phyloP scores from a whole-genome alignment of 1,140 invertebrate species.

The Geopemphigus sp. region DNA sequence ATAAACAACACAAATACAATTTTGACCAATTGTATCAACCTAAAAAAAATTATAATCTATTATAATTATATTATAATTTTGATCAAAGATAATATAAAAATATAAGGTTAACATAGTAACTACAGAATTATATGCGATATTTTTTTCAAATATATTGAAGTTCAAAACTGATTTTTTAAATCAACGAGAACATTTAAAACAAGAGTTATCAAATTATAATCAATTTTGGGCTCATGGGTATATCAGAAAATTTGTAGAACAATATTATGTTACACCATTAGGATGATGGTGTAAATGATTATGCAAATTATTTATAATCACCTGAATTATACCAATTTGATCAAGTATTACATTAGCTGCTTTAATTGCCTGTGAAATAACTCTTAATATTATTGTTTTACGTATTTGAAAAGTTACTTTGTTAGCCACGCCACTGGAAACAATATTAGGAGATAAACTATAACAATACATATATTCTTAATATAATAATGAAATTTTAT shows the following conservation, averaged over 20 bases:
- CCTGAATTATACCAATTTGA: conserved; percentile 24
- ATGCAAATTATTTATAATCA: neutral
- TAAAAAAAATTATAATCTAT: neutral
- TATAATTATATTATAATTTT: neutral
- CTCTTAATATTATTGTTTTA: conserved; percentile 33
- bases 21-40: conserved; percentile 15
- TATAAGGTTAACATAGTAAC: no score
- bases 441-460: conserved; percentile 2
- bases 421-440: neutral
- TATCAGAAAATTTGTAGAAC: neutral
- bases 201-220: neutral
- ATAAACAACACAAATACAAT: conserved; percentile 23
- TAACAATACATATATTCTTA: neutral
- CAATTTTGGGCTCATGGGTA: neutral
- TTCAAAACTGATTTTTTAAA: no score
- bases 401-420: neutral
- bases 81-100: neutral
- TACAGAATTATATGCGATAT: no score
- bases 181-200: no score
- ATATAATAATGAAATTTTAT: neutral
- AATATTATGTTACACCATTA: neutral
- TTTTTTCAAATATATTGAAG: no score
- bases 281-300: neutral
- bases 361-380: conserved; percentile 24
- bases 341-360: conserved; percentile 8